A percentile compares a stretch with the other conserved stretches of the same genome.
Evolutionary conservation across 2,113 vertebrate genomes (phyloP).

Genomic region (Pandion haliaetus): DNA sequence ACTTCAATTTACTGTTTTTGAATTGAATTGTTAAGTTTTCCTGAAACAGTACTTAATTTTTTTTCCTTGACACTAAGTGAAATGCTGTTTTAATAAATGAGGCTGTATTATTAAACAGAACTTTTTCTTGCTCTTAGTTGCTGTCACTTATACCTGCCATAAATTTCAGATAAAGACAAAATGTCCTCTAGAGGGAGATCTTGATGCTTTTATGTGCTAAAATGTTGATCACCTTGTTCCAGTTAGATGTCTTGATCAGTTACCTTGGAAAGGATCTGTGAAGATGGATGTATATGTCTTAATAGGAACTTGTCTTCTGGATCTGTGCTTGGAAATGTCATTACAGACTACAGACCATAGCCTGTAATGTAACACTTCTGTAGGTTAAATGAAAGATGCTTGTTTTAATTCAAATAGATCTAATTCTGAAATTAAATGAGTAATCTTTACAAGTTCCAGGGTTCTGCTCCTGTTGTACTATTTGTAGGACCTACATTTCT

Average conservation of each 20-base stretch:
- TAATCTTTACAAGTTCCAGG: background rate
- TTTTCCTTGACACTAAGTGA: background rate
- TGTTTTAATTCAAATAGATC: background rate
- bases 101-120: background rate
- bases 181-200: constrained; percentile 56
- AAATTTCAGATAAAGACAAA: background rate
- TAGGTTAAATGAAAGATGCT: background rate
- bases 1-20: background rate
- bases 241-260: background rate
- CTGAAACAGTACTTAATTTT: background rate
- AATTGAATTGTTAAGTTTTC: background rate
- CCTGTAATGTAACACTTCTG: background rate
- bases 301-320: background rate
- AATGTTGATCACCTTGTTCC: background rate
- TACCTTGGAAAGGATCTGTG: background rate
- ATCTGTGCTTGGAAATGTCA: background rate
- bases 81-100: background rate
- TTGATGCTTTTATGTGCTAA: constrained; percentile 5
- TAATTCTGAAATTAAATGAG: background rate
- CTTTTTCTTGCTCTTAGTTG: background rate
- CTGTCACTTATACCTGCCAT: background rate
- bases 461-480: background rate
- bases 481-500: background rate
- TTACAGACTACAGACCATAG: background rate
- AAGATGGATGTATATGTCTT: background rate